Conservation (phyloP, 2,113 vertebrate species). For the Phainopepla nitens region DNA sequence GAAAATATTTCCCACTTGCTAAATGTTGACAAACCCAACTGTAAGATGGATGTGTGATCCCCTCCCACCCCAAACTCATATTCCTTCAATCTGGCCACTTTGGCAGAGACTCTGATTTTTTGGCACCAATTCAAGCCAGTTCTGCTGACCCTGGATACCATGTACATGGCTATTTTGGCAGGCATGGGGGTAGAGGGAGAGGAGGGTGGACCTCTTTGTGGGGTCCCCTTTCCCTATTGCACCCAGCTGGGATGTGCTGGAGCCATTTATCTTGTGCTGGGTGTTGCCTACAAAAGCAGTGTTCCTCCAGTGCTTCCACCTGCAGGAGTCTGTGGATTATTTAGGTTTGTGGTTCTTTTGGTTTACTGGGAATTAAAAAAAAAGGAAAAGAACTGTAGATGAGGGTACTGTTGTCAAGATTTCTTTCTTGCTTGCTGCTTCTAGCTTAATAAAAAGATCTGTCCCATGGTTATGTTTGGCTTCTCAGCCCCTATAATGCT, state of each 20-base stretch:
- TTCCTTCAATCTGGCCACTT: background rate
- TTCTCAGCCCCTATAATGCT: background rate
- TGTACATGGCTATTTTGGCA: background rate
- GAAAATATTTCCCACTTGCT: background rate
- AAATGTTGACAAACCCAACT: background rate
- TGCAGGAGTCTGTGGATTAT: rapidly evolving
- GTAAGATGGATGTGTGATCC: background rate
- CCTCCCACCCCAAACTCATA: background rate
- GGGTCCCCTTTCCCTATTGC: background rate
- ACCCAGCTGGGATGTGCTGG: background rate
- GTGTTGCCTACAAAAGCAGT: background rate
- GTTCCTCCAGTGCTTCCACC: background rate
- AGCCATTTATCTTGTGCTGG: background rate
- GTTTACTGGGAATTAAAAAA: background rate
- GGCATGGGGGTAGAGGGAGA: background rate
- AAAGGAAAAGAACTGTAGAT: background rate
- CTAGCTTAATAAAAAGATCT: background rate
- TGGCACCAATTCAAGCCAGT: background rate
- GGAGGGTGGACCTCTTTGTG: background rate
- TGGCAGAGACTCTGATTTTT: background rate
- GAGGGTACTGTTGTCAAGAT: background rate
- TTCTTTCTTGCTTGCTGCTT: background rate
- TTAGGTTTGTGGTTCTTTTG: background rate
- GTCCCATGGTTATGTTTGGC: background rate
- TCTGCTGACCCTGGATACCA: background rate